These are phyloP conservation scores for Chionodraco myersi DNA, from an alignment of 2,113 vertebrate genomes.

Conservation along the genomic window DNA sequence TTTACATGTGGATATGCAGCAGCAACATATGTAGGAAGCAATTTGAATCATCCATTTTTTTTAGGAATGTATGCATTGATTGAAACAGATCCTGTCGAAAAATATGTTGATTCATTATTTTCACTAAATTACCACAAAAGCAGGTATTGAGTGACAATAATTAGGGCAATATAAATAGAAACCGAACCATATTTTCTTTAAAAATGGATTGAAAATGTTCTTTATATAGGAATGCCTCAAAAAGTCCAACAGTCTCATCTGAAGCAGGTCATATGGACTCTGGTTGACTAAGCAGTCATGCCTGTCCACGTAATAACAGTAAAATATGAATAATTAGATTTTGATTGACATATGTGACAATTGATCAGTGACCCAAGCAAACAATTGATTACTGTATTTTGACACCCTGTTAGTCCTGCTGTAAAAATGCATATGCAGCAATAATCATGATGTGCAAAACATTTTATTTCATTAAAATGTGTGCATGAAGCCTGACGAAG, in stretches of 20 bases:
- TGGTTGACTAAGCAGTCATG: slow-evolving; percentile 26
- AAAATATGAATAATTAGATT: slow-evolving; percentile 73
- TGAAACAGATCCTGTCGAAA: background rate
- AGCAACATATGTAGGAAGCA: background rate
- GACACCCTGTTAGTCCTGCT: slow-evolving; percentile 67
- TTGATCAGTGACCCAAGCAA: slow-evolving; percentile 76
- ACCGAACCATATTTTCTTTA: background rate
- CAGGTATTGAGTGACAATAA: background rate
- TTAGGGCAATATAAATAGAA: background rate
- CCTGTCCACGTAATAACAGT: slow-evolving; percentile 40
- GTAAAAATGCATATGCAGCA: slow-evolving; percentile 69
- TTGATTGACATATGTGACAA: slow-evolving; percentile 77
- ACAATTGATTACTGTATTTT: slow-evolving; percentile 72
- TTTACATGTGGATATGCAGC: background rate
- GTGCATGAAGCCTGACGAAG: background rate
- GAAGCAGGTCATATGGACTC: slow-evolving; percentile 36
- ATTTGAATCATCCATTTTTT: background rate
- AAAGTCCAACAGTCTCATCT: background rate
- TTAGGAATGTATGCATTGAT: background rate
- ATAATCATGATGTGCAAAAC: slow-evolving; percentile 33
- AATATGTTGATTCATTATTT: too few relatives aligned
- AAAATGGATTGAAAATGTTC: background rate
- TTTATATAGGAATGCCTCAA: background rate
- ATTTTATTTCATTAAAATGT: slow-evolving; percentile 25
- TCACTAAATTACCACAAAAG: background rate